Evolutionary conservation across 2,113 vertebrate genomes (phyloP).

Genomic region (Pampusana beccarii): DNA sequence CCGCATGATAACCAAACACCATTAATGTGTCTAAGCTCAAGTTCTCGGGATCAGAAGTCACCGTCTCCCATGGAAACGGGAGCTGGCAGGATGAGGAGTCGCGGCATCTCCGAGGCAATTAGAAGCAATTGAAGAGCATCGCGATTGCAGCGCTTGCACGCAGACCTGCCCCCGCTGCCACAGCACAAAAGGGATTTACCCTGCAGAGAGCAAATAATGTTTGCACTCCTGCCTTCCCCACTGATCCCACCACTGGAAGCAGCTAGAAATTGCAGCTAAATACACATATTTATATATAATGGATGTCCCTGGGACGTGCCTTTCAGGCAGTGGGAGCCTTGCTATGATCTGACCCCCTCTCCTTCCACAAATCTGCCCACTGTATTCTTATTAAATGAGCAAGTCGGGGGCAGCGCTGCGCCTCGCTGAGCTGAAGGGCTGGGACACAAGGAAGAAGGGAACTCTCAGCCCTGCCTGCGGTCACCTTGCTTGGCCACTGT

Average conservation of each 20-base stretch:
- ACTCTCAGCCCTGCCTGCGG: background rate
- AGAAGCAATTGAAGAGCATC: background rate
- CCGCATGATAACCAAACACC: background rate
- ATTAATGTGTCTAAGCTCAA: background rate
- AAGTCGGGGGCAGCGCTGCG: background rate
- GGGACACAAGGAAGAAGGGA: too few relatives aligned
- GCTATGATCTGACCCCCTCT: too few relatives aligned
- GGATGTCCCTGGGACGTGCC: fast-evolving
- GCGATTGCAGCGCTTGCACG: background rate
- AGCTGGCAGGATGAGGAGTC: background rate
- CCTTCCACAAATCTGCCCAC: background rate
- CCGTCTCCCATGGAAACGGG: background rate
- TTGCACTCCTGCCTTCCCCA: background rate
- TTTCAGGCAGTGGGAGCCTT: background rate
- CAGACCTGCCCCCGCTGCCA: background rate
- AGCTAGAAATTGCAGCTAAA: background rate
- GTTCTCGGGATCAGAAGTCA: background rate
- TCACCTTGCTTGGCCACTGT: fast-evolving
- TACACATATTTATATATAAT: fast-evolving
- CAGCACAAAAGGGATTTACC: background rate
- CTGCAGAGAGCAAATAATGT: background rate
- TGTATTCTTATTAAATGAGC: fast-evolving
- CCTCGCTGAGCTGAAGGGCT: background rate
- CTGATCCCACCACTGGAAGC: fast-evolving
- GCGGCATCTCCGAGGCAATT: background rate